Base-by-base conservation (phyloP, 1,140 invertebrate species). In the Triops cancriformis region DNA sequence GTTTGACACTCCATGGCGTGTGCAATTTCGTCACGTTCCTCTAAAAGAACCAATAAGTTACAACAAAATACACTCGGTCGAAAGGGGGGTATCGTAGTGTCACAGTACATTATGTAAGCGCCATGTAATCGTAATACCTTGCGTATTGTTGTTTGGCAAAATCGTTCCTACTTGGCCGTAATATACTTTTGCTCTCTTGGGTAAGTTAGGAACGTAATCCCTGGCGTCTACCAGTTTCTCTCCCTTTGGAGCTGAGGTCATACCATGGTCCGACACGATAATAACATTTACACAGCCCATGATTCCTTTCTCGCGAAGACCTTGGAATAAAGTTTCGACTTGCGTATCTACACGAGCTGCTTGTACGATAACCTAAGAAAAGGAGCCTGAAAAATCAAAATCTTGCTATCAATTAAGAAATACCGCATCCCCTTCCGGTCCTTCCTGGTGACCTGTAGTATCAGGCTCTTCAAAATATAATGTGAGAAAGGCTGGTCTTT, bases 391-490 rank as follows among this genome's bases (percentile, higher is more conserved):
- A 80, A 75, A 26, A 26, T n/a, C 26, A n/a, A 3, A 1, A 72
- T 6, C 7, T 45, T 26, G 14, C 23, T 26, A 12, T 73, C 45
- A 12, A 23, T 28, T 1, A 18, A 11, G 26, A 11, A 45, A 80
- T 73, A 86, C 81, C 73, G 84, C 73, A 31, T 64, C 37, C n/a
- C 83, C 83, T 51, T 84, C 80, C 11, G 85, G 84, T 4, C 86
- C 86, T 77, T 78, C 80, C 0, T 42, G 74, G 80, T 87, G 85
- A 14, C 84, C 87, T 7, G 81, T 83, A 10, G 76, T 76, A 80
- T 88, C 87, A 0, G 87, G 86, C 80, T 87, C 83, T 42, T 86
- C 80, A 78, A 87, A 86, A 81, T 88, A 88, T n/a, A 87, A 43
- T 27, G 85, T 80, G 14, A 86, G 76, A 84, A 72, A 86, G 78